Evolutionary conservation across 2,888 invertebrate species (phyloP).

Genomic region (Heliconius aoede): DNA sequence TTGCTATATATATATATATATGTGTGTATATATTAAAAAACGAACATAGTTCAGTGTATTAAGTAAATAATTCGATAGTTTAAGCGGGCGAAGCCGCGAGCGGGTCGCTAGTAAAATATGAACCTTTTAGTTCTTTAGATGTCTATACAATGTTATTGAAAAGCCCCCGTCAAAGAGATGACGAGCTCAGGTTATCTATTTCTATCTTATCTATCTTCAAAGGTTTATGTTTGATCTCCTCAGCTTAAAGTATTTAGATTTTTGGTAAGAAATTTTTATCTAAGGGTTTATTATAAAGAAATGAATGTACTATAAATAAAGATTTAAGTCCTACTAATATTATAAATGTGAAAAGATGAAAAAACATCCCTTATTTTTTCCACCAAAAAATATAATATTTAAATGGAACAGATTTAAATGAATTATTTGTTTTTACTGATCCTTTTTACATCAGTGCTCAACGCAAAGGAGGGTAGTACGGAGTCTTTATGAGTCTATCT

Average conservation of each 20-base stretch:
- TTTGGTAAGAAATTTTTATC: neutral
- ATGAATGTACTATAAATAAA: neutral
- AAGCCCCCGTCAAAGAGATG: constrained; percentile 3
- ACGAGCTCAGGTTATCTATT: constrained; percentile 1
- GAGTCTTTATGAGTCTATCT: too few relatives aligned
- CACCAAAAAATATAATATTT: too few relatives aligned
- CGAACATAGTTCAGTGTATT: too few relatives aligned
- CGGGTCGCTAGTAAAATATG: too few relatives aligned
- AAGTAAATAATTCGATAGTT: too few relatives aligned
- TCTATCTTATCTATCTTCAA: constrained; percentile 5
- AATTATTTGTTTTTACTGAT: too few relatives aligned
- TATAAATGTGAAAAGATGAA: neutral
- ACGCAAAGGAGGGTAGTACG: too few relatives aligned
- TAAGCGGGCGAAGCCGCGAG: too few relatives aligned
- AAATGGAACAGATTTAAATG: too few relatives aligned
- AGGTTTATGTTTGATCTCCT: neutral
- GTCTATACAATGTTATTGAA: neutral
- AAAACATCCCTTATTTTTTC: neutral
- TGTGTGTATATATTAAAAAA: too few relatives aligned
- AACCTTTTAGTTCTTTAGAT: constrained; percentile 14
- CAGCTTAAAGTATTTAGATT: neutral
- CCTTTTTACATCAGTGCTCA: too few relatives aligned
- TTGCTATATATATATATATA: too few relatives aligned
- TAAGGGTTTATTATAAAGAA: neutral
- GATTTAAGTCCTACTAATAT: neutral